Conservation (phyloP, 2,888 invertebrate genomes). For the Macrophya alboannulata region DNA sequence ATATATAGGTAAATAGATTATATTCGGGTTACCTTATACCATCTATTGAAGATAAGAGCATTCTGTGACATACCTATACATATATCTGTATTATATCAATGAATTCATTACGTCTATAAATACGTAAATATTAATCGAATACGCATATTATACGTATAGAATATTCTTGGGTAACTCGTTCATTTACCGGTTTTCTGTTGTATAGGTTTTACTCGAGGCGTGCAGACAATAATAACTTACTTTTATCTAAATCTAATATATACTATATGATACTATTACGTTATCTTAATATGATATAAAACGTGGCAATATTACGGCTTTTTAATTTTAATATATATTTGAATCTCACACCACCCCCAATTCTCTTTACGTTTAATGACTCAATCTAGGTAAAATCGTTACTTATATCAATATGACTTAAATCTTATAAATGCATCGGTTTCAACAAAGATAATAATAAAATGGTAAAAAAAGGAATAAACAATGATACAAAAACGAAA, state of each 20-base stretch:
- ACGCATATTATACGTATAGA: not conserved
- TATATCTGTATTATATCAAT: not conserved
- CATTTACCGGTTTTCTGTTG: not conserved
- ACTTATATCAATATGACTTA: slow-evolving; percentile 55
- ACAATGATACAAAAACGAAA: not conserved
- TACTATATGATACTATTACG: slow-evolving; percentile 53
- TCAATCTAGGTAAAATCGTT: slow-evolving; percentile 24
- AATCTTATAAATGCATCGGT: slow-evolving; percentile 63
- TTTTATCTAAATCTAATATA: slow-evolving; percentile 3
- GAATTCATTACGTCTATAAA: slow-evolving; percentile 36
- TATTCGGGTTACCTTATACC: slow-evolving; percentile 54
- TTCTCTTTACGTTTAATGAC: slow-evolving; percentile 25
- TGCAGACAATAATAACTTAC: slow-evolving; percentile 26
- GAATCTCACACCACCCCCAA: not conserved
- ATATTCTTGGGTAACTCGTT: not conserved
- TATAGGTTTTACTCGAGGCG: not conserved
- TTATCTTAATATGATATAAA: slow-evolving; percentile 63
- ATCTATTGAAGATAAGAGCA: slow-evolving; percentile 50
- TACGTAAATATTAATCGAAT: slow-evolving; percentile 34
- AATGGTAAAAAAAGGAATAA: not conserved
- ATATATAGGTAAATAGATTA: slow-evolving; percentile 65
- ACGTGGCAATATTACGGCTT: slow-evolving; percentile 60
- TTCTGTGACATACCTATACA: slow-evolving; percentile 37
- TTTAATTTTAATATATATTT: slow-evolving; percentile 20
- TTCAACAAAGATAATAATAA: slow-evolving; percentile 13